These are phyloP conservation scores for Leiothrix lutea DNA, from an alignment of 2,113 vertebrate species.

Conservation along the genomic window DNA sequence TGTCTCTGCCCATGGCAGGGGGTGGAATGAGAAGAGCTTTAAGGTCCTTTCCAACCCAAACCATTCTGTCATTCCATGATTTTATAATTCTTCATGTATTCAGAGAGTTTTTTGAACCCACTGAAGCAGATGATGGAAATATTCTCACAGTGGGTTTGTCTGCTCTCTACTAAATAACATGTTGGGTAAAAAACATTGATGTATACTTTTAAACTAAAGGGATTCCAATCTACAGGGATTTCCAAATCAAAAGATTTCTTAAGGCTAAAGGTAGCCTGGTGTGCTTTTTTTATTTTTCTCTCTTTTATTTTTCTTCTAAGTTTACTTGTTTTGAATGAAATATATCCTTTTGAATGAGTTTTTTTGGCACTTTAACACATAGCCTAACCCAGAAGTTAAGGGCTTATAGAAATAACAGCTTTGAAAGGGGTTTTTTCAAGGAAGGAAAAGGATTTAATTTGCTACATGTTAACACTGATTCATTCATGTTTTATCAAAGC, in stretches of 20 bases:
- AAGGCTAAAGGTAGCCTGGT: not conserved
- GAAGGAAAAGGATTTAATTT: not conserved
- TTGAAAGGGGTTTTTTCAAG: not conserved
- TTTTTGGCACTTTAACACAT: conserved; percentile 8
- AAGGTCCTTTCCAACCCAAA: not conserved
- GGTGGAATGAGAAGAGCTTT: not conserved
- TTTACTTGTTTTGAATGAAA: conserved; percentile 1
- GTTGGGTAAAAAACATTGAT: not conserved
- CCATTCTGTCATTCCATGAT: too few relatives aligned
- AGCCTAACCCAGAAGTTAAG: not conserved
- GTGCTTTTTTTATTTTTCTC: not conserved
- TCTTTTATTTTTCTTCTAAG: not conserved
- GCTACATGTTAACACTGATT: not conserved
- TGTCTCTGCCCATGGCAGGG: not conserved
- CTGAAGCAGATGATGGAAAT: not conserved
- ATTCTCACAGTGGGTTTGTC: not conserved
- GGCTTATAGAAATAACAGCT: conserved; percentile 6
- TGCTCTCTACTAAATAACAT: not conserved
- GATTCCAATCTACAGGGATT: not conserved
- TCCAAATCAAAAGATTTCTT: not conserved
- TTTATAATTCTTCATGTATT: not conserved
- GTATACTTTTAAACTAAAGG: not conserved
- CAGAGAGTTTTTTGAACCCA: not conserved
- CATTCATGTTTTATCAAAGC: not conserved
- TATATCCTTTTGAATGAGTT: not conserved